phyloP scores from a whole-genome alignment of 2,797 vertebrate species.

The Hozukius guyotensis region DNA sequence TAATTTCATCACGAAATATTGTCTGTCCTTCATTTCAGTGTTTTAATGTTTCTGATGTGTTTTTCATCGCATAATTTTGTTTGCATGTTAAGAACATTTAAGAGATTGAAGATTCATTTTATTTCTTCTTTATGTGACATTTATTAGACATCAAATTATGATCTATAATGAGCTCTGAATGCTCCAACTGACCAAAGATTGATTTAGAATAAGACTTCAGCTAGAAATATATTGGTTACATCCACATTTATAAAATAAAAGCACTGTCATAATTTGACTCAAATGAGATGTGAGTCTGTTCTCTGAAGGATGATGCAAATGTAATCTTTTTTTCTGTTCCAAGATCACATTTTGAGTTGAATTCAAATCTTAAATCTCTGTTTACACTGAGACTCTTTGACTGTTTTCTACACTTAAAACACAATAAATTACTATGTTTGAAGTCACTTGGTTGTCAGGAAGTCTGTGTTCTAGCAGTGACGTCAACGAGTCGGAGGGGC shows the following conservation, averaged over 20 bases:
- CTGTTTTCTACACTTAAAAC: constrained; percentile 10
- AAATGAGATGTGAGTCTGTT: background rate
- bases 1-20: background rate
- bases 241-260: background rate
- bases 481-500: too few species aligned
- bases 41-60: background rate
- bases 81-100: background rate
- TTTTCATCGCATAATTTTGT: background rate
- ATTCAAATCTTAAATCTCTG: background rate
- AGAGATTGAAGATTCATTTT: background rate
- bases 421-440: constrained; percentile 30
- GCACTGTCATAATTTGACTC: too few species aligned
- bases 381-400: constrained; percentile 7
- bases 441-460: background rate
- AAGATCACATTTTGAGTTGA: background rate
- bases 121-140: background rate
- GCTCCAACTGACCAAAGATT: background rate
- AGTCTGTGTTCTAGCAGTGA: background rate
- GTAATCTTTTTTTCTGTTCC: background rate
- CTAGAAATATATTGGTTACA: background rate
- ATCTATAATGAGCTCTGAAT: background rate
- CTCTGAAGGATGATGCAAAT: background rate
- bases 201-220: background rate
- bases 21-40: background rate
- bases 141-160: background rate